Evolutionary conservation across 1,140 invertebrate genomes (phyloP), one percentile per base, ranked within the genome.

Genomic region (Lucilia sericata): DNA sequence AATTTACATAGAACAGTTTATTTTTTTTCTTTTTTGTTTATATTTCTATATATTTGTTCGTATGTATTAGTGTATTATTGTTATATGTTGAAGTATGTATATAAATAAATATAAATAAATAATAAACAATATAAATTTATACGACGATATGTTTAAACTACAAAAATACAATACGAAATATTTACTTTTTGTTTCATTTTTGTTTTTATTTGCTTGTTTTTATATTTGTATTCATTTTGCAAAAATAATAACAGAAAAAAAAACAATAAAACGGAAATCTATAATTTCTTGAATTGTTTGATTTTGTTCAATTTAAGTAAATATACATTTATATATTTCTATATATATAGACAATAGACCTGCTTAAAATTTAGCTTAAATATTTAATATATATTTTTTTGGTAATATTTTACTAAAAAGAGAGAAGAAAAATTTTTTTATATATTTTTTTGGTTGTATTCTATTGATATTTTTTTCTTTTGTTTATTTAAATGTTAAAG

Each of bases 111-210:
- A 9, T 70, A 70, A 70, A 21, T 70, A 70, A 70, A 70, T 55
- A 70, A 70, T 25, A 70, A 70, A 70, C 21, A 70, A 70, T 70
- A 42, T 42, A 70, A 70, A 70, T 70, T 7, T 70, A 21, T 70
- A 21, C 5, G n/a, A 70, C 65, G 65, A 70, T 70, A 70, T 21
- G 65, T 21, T 70, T 21, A 70, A 70, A 70, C 21, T 70, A 21
- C 21, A 70, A 70, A 30, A 30, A 70, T 21, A 21, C 14, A 17
- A 60, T 60, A 60, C 9, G 60, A 70, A 70, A 70, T 70, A 21
- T 21, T 25, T 70, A 70, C 19, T 21, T 21, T 5, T 55, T 55
- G 9, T 55, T 55, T 55, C 14, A 55, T 55, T 0, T 55, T 17
- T 55, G 49, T 51, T 17, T 55, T 17, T 14, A 55, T 55, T 30